Conservation (phyloP, 2,113 vertebrate species). For the Austrofundulus limnaeus region DNA sequence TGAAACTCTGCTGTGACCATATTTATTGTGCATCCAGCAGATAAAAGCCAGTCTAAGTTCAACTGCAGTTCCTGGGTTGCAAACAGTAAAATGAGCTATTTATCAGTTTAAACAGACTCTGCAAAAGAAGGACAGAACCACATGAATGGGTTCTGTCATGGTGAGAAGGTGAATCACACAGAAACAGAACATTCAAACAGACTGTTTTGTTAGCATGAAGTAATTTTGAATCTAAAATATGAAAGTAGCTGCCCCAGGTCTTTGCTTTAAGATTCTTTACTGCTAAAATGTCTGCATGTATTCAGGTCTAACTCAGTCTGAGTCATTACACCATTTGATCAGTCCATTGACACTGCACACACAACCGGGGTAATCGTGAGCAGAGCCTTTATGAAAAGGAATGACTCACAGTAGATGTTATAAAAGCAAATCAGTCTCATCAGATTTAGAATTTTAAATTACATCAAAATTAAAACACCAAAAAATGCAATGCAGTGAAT, state of each 20-base stretch:
- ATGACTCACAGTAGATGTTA: constrained; percentile 4
- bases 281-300: constrained; percentile 32
- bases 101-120: constrained; percentile 40
- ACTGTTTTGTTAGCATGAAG: constrained; percentile 22
- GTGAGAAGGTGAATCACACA: constrained; percentile 18
- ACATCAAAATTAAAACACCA: too few relatives aligned
- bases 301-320: constrained; percentile 7
- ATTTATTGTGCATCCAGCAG: constrained; percentile 32
- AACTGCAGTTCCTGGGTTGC: constrained; percentile 12
- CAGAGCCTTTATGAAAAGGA: background rate
- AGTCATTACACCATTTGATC: constrained; percentile 21
- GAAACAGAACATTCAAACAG: constrained; percentile 19
- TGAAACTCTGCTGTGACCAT: constrained; percentile 22
- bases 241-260: constrained; percentile 23
- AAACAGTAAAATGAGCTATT: too few relatives aligned
- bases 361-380: constrained; percentile 28
- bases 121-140: constrained; percentile 10
- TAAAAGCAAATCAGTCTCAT: background rate
- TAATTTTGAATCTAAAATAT: constrained; percentile 27
- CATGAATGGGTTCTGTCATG: constrained; percentile 29
- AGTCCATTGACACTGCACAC: background rate
- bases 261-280: constrained; percentile 39
- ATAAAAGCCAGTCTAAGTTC: constrained; percentile 21
- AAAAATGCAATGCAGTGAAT: too few relatives aligned
- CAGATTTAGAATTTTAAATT: too few relatives aligned